These are phyloP conservation scores for Solenopsis invicta DNA, from an alignment of 1,140 invertebrate species.

Conservation along the genomic window DNA sequence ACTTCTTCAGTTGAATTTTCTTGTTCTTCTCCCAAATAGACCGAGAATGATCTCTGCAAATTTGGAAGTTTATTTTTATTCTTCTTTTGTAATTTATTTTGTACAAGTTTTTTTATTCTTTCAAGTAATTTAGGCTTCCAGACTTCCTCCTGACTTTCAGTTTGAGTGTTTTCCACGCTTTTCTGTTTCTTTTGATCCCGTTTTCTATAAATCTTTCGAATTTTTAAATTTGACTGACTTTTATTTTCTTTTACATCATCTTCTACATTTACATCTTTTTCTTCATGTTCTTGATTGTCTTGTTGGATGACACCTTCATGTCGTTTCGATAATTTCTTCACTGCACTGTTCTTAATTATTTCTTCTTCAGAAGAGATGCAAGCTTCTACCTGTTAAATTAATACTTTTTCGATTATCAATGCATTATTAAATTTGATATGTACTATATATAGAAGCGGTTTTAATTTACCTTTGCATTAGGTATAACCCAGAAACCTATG, in stretches of 20 bases:
- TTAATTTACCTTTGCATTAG: constrained; percentile 85
- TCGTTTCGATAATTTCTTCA: constrained; percentile 22
- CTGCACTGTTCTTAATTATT: constrained; percentile 42
- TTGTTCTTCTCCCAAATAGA: background rate
- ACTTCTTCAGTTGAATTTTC: background rate
- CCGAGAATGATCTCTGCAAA: background rate
- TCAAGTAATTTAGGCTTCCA: constrained; percentile 7
- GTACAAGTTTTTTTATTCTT: constrained; percentile 19
- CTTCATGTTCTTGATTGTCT: constrained; percentile 35
- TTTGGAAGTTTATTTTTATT: background rate
- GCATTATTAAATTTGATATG: background rate
- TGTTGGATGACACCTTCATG: background rate
- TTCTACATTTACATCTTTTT: background rate
- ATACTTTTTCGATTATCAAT: background rate
- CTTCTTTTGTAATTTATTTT: background rate
- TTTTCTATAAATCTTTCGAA: background rate
- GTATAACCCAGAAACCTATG: constrained; percentile 89
- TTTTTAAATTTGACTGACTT: background rate
- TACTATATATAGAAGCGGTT: background rate
- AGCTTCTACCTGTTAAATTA: constrained; percentile 73
- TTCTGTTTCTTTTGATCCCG: background rate
- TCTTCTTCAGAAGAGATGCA: constrained; percentile 72
- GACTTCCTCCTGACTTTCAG: background rate
- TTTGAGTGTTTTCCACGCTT: background rate
- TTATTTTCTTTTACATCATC: background rate